Conservation (phyloP, 2,797 vertebrate species). For the Hydrocynus forskahlii region DNA sequence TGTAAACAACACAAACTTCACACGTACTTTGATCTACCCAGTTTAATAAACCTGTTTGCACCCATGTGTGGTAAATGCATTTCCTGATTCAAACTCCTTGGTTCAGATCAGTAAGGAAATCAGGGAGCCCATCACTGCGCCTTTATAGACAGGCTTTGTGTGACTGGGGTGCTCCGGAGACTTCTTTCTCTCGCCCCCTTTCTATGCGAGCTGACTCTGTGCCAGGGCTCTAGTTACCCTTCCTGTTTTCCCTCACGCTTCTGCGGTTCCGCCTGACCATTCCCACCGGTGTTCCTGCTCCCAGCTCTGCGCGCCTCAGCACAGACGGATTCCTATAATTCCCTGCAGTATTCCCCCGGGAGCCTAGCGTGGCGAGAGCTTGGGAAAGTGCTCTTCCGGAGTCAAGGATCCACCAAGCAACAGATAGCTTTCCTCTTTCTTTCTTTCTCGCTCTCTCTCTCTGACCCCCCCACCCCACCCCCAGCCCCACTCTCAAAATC, state of each 20-base stretch:
- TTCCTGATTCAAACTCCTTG: not conserved
- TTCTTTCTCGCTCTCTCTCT: conserved; percentile 33
- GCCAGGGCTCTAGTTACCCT: conserved; percentile 56
- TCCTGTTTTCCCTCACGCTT: conserved; percentile 64
- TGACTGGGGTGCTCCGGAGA: not conserved
- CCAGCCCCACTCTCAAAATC: conserved; percentile 32
- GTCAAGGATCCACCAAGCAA: conserved; percentile 70
- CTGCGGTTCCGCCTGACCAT: conserved; percentile 67
- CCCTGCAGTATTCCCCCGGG: conserved; percentile 68
- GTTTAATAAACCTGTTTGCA: not conserved
- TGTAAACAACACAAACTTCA: not conserved
- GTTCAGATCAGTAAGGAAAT: not conserved
- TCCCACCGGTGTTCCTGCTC: conserved; percentile 70
- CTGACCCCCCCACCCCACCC: conserved; percentile 6
- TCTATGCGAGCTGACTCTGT: conserved; percentile 40
- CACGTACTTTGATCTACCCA: not conserved
- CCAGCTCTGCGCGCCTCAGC: conserved; percentile 65
- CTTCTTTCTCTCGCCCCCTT: conserved; percentile 29
- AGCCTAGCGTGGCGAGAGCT: conserved; percentile 75
- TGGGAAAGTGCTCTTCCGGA: conserved; percentile 84
- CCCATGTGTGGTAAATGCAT: not conserved
- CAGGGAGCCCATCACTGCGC: not conserved
- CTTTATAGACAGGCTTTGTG: not conserved
- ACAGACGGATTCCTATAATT: conserved; percentile 76
- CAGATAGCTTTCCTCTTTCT: conserved; percentile 38